These are phyloP conservation scores for Leptobrachium leishanense DNA, from an alignment of 2,113 vertebrate species.

Conservation along the genomic window DNA sequence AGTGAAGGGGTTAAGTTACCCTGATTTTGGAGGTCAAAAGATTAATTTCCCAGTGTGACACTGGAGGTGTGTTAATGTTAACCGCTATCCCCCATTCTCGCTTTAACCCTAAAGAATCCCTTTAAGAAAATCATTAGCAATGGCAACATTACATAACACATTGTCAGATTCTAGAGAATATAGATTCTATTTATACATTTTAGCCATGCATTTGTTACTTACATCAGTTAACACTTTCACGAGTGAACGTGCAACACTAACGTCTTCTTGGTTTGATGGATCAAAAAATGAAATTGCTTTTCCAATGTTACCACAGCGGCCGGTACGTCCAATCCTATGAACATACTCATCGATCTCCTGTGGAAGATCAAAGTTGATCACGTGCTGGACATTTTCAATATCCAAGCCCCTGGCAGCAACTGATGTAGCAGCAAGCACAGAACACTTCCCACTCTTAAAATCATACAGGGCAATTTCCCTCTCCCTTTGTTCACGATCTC, in stretches of 20 bases:
- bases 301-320: constrained; percentile 90
- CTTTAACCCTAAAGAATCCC: too few species aligned
- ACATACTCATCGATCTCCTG: constrained; percentile 88
- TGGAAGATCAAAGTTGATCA: constrained; percentile 93
- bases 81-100: too few species aligned
- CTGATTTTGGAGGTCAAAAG: too few species aligned
- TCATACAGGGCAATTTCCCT: constrained; percentile 81
- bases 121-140: too few species aligned
- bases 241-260: constrained; percentile 71
- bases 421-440: constrained; percentile 89
- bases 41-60: too few species aligned
- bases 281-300: constrained; percentile 87
- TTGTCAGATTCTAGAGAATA: too few species aligned
- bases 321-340: constrained; percentile 91
- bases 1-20: too few species aligned
- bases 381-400: constrained; percentile 90
- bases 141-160: too few species aligned
- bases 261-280: constrained; percentile 58
- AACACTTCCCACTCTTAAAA: constrained; percentile 83
- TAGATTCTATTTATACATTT: too few species aligned
- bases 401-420: constrained; percentile 92
- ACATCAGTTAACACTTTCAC: constrained; percentile 84
- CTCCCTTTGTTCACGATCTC: constrained; percentile 88
- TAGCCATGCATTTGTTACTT: too few species aligned
- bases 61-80: too few species aligned